Evolutionary conservation across 2,888 invertebrate genomes (phyloP).

Genomic region (Pasiphila rectangulata): DNA sequence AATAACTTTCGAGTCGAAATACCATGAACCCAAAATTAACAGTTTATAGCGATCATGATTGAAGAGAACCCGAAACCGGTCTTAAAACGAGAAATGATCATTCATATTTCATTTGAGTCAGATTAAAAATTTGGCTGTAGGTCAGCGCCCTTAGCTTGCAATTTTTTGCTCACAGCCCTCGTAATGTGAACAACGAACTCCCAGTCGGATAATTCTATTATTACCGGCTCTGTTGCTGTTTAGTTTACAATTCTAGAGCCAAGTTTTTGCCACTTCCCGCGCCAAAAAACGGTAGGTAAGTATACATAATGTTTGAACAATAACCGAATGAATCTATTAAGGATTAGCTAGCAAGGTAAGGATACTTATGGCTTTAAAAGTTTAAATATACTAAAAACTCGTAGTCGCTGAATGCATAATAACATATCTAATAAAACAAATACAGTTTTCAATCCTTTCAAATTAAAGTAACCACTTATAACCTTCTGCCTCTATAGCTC

Average conservation of each 20-base stretch:
- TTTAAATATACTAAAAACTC: too few relatives aligned
- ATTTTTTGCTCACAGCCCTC: conserved; percentile 18
- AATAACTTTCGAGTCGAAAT: too few relatives aligned
- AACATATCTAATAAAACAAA: too few relatives aligned
- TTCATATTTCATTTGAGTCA: conserved; percentile 38
- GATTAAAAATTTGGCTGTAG: conserved; percentile 25
- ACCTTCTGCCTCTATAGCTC: too few relatives aligned
- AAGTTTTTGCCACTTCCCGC: conserved; percentile 31
- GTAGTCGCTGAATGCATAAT: too few relatives aligned
- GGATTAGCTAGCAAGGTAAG: too few relatives aligned
- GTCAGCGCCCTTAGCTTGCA: conserved; percentile 32
- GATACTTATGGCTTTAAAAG: too few relatives aligned
- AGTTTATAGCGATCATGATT: conserved; percentile 29
- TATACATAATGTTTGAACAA: conserved; percentile 17
- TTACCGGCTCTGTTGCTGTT: conserved; percentile 15
- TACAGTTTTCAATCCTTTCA: too few relatives aligned
- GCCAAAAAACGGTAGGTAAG: conserved; percentile 19
- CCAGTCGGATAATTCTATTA: conserved; percentile 10
- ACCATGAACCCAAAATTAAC: background rate
- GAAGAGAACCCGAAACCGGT: conserved; percentile 38
- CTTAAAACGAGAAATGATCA: conserved; percentile 35
- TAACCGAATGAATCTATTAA: conserved; percentile 1
- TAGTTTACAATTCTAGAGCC: conserved; percentile 33
- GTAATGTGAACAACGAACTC: background rate
- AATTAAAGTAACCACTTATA: too few relatives aligned